These are phyloP conservation scores for Neoaliturus tenellus DNA, from an alignment of 2,888 invertebrate species.

Conservation along the genomic window DNA sequence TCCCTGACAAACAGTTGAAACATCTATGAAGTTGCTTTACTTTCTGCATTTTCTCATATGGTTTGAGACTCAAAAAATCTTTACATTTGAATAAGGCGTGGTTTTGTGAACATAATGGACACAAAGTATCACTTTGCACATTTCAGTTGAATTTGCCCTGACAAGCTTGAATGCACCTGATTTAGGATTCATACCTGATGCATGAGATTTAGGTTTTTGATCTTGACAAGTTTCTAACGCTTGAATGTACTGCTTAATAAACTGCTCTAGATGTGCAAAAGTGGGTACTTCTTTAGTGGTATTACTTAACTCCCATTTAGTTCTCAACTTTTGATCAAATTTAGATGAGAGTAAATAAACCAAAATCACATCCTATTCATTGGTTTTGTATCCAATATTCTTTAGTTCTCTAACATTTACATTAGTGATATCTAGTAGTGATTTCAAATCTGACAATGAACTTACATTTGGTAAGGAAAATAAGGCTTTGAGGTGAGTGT, in stretches of 20 bases:
- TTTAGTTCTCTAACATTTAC: not conserved
- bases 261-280: constrained; percentile 13
- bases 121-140: not conserved
- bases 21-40: not conserved
- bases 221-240: constrained; percentile 30
- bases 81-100: constrained; percentile 15
- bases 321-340: not conserved
- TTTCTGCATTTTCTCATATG: not conserved
- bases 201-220: not conserved
- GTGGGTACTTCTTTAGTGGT: not conserved
- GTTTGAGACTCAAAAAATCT: not conserved
- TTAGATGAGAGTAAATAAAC: not conserved
- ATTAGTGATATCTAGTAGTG: not conserved
- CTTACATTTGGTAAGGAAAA: not conserved
- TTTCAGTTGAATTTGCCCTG: constrained; percentile 11
- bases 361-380: not conserved
- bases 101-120: not conserved
- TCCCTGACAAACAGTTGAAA: not conserved
- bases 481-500: not conserved
- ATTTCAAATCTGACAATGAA: not conserved
- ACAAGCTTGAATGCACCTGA: not conserved
- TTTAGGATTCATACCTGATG: too few relatives aligned
- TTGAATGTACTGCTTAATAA: constrained; percentile 11
- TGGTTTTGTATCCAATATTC: not conserved
- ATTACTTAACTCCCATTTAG: constrained; percentile 16